phyloP scores from a whole-genome alignment of 2,113 vertebrate species.

The Muscicapa adusta region DNA sequence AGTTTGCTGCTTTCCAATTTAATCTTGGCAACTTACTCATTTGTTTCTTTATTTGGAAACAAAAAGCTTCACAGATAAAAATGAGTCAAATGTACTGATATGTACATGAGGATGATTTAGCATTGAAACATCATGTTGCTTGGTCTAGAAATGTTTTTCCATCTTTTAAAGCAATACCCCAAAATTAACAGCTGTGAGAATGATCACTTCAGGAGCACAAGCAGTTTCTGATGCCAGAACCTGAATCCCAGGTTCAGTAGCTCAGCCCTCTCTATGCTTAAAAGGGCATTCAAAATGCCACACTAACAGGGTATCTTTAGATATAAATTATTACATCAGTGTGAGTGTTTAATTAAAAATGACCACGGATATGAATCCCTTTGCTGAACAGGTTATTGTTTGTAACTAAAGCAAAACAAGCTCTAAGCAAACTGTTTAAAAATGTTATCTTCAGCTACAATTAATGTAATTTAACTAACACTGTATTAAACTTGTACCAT shows the following conservation, averaged over 20 bases:
- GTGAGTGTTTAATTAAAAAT: neutral
- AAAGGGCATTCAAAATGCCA: neutral
- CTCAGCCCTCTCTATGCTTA: neutral
- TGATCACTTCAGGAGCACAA: neutral
- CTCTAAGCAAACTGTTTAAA: neutral
- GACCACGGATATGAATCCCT: neutral
- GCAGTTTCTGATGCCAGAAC: neutral
- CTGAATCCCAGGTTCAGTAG: neutral
- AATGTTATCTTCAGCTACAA: neutral
- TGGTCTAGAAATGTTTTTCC: neutral
- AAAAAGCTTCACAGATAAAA: neutral
- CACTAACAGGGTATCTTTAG: neutral
- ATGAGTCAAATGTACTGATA: neutral
- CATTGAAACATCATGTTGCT: neutral
- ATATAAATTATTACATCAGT: neutral
- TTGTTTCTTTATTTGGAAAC: neutral
- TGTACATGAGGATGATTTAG: neutral
- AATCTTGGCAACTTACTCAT: neutral
- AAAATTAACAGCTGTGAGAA: neutral
- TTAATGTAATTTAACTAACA: neutral
- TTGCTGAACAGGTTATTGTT: neutral
- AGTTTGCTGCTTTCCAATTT: neutral
- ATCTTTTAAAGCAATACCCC: neutral
- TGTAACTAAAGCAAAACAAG: neutral
- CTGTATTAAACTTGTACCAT: neutral